Evolutionary conservation across 2,888 invertebrate genomes (phyloP), one percentile per base, ranked within the genome.

Genomic region (Lasioglossum pauxillum): DNA sequence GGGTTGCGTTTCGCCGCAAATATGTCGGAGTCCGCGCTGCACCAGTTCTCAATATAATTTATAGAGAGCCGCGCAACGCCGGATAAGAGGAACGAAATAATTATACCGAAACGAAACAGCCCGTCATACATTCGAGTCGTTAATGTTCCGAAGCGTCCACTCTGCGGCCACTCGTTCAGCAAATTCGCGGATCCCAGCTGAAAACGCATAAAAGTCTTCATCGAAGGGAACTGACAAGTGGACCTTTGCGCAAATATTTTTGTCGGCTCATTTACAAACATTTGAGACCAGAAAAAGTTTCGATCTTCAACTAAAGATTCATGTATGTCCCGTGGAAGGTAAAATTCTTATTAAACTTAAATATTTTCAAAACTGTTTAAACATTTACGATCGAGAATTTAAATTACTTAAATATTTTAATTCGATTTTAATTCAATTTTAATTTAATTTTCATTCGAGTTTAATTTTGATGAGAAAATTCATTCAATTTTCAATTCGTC

Each of bases 151-250:
- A 71, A 35, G 80, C 76, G 72, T n/a, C 67, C 31, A 53, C 69
- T 76, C 67, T 76, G 78, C 46, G 73, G n/a, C 69, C 69, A 38
- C 69, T 69, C 38, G 67, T 49, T 27, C 74, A 38, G 41, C 38
- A 73, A 67, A 80, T 78, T 75, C 74, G 12, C 75, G 82, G 64
- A 88, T 88, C 75, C 83, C 82, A 80, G 76, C 83, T 67, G 88
- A 81, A 46, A 16, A 83, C 44, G 83, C 75, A 76, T 76, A 75
- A 77, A 41, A 41, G 5, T 41, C 10, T 23, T 69, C 23, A 1
- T 23, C 23, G 0, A 53, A 23, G 23, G 5, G 12, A 5, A 23
- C 7, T 31, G 31, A 35, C 67, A 5, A 19, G 35, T 8, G 23
- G 2, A 49, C 2, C 49, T 53, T n/a, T n/a, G n/a, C 0, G n/a